A percentile compares a stretch with the other conserved stretches of the same genome.
Evolutionary conservation across 2,888 invertebrate genomes (phyloP).

Genomic region (Parascotia fuliginaria): DNA sequence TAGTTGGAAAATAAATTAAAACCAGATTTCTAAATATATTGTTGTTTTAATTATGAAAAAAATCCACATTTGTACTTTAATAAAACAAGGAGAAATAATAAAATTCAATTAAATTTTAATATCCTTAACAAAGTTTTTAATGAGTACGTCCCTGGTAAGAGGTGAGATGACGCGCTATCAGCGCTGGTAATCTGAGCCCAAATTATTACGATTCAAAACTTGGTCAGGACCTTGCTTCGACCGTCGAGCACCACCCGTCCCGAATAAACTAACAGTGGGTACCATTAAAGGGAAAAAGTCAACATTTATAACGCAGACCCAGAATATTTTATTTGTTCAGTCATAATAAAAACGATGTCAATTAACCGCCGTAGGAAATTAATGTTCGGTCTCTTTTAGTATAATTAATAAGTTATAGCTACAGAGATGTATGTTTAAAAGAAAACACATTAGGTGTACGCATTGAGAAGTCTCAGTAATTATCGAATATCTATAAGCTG

Average conservation of each 20-base stretch:
- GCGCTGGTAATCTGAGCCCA: slow-evolving; percentile 82
- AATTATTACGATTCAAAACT: slow-evolving; percentile 86
- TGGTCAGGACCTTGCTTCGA: slow-evolving; percentile 78
- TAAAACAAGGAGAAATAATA: not conserved
- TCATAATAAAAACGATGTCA: slow-evolving; percentile 77
- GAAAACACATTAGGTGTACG: slow-evolving; percentile 14
- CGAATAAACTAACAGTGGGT: slow-evolving; percentile 70
- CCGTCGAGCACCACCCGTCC: slow-evolving; percentile 60
- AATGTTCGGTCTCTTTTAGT: slow-evolving; percentile 59
- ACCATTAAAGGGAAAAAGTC: slow-evolving; percentile 77
- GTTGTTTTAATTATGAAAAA: no score
- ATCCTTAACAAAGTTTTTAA: not conserved
- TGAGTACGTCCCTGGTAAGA: slow-evolving; percentile 66
- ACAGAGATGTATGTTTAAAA: slow-evolving; percentile 14
- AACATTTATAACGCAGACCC: slow-evolving; percentile 73
- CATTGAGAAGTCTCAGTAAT: slow-evolving; percentile 13
- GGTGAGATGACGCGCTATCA: slow-evolving; percentile 84
- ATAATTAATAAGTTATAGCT: slow-evolving; percentile 35
- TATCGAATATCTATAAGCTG: slow-evolving; percentile 13
- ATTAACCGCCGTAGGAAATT: slow-evolving; percentile 72
- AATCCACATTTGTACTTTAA: no score
- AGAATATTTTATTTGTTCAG: slow-evolving; percentile 78
- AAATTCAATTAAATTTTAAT: not conserved
- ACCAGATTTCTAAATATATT: no score
- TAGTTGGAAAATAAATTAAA: no score